Conservation (phyloP, 2,888 invertebrate genomes). For the Acleris sparsana region DNA sequence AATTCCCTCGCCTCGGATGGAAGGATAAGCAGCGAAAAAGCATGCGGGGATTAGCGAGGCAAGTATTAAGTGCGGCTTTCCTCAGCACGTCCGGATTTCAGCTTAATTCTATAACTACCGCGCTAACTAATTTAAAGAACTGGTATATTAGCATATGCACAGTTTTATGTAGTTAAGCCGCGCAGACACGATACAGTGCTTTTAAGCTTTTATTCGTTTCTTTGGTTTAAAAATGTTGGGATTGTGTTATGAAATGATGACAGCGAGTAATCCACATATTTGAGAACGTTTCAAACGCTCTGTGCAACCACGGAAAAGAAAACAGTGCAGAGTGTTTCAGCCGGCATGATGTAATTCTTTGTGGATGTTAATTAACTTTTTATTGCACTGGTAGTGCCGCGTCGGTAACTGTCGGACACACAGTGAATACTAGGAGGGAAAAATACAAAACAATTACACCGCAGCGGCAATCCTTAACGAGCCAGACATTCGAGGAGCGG, state of each 20-base stretch:
- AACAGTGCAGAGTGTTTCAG: constrained; percentile 47
- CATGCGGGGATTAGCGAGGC: constrained; percentile 25
- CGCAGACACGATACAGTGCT: too few species aligned
- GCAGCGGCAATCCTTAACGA: constrained; percentile 64
- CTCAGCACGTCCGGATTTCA: constrained; percentile 2
- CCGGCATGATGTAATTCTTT: constrained; percentile 52
- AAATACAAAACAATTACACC: constrained; percentile 64
- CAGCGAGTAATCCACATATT: background rate
- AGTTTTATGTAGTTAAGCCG: background rate
- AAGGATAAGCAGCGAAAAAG: constrained; percentile 56
- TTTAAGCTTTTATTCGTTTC: background rate
- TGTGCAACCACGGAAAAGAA: constrained; percentile 39
- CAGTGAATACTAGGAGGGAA: constrained; percentile 46
- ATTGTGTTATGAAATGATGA: constrained; percentile 1
- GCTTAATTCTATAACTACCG: background rate
- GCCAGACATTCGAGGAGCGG: constrained; percentile 56
- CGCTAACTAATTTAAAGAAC: constrained; percentile 1
- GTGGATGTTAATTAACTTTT: constrained; percentile 65
- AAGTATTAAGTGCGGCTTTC: constrained; percentile 32
- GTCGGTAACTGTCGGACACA: constrained; percentile 44
- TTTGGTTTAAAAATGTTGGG: background rate
- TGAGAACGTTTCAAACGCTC: constrained; percentile 27
- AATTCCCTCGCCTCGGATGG: constrained; percentile 53
- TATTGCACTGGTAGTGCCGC: constrained; percentile 50
- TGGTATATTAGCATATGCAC: background rate